These are phyloP conservation scores for Pseudanteris insignis DNA, from an alignment of 2,888 invertebrate species.

Conservation along the genomic window DNA sequence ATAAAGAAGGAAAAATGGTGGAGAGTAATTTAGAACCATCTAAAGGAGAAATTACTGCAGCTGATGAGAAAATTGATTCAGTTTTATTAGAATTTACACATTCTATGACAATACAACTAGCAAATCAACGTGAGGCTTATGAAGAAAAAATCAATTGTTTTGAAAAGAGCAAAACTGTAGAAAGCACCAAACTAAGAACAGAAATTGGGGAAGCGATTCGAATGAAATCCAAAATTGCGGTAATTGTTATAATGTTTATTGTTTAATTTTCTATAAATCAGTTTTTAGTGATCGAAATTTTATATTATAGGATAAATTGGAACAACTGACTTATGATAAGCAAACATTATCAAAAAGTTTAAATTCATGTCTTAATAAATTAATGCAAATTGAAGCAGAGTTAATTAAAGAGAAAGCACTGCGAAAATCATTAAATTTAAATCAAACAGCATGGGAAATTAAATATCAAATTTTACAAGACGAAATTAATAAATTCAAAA, in stretches of 20 bases:
- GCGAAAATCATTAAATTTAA: constrained; percentile 78
- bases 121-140: constrained; percentile 91
- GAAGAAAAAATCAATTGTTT: constrained; percentile 77
- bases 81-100: constrained; percentile 97
- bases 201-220: constrained; percentile 69
- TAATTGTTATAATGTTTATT: no score
- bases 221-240: constrained; percentile 66
- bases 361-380: constrained; percentile 72
- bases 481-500: constrained; percentile 62
- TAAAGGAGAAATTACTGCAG: constrained; percentile 70
- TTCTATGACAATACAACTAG: constrained; percentile 92
- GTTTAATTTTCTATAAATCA: no score
- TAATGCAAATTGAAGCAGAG: constrained; percentile 75
- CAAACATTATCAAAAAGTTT: constrained; percentile 77
- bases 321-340: constrained; percentile 73
- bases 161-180: constrained; percentile 69
- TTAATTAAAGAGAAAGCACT: constrained; percentile 87
- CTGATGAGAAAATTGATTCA: constrained; percentile 89
- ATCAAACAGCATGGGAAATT: constrained; percentile 79
- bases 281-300: neutral
- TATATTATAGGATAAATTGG: constrained; percentile 68
- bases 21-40: constrained; percentile 68
- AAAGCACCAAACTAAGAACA: constrained; percentile 65
- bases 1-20: constrained; percentile 98
- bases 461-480: constrained; percentile 65